Evolutionary conservation across 1,140 invertebrate genomes (phyloP).

Genomic region (Drosophila littoralis): DNA sequence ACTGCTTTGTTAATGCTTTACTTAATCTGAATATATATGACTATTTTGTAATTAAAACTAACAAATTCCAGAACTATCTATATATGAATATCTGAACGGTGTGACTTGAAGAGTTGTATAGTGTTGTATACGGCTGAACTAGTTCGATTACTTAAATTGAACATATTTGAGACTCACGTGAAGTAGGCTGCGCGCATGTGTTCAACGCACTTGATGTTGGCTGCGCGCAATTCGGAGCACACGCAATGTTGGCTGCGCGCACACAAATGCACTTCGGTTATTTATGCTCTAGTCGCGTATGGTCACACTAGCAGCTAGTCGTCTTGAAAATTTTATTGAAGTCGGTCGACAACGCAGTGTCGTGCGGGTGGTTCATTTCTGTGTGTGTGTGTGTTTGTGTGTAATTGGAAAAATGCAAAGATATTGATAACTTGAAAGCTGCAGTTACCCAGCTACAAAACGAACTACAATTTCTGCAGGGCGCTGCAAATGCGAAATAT

Average conservation of each 20-base stretch:
- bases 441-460: constrained; percentile 26
- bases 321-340: constrained; percentile 47
- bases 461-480: constrained; percentile 13
- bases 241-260: neutral
- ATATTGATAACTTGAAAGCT: constrained; percentile 61
- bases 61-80: constrained; percentile 77
- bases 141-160: constrained; percentile 25
- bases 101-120: constrained; percentile 28
- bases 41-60: constrained; percentile 73
- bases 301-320: constrained; percentile 40
- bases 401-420: constrained; percentile 72
- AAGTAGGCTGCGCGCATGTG: constrained; percentile 13
- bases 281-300: constrained; percentile 6
- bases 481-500: constrained; percentile 33
- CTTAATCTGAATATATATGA: constrained; percentile 57
- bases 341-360: constrained; percentile 35
- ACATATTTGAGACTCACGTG: neutral
- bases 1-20: constrained; percentile 57
- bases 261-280: neutral
- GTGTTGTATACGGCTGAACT: constrained; percentile 5
- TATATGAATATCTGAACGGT: constrained; percentile 48
- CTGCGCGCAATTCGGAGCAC: neutral
- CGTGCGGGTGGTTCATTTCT: constrained; percentile 51
- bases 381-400: constrained; percentile 56
- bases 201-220: constrained; percentile 21